A percentile compares a stretch with the other conserved stretches of the same genome.
Conservation (phyloP, 2,888 invertebrate genomes). For the Augochlorella aurata region DNA sequence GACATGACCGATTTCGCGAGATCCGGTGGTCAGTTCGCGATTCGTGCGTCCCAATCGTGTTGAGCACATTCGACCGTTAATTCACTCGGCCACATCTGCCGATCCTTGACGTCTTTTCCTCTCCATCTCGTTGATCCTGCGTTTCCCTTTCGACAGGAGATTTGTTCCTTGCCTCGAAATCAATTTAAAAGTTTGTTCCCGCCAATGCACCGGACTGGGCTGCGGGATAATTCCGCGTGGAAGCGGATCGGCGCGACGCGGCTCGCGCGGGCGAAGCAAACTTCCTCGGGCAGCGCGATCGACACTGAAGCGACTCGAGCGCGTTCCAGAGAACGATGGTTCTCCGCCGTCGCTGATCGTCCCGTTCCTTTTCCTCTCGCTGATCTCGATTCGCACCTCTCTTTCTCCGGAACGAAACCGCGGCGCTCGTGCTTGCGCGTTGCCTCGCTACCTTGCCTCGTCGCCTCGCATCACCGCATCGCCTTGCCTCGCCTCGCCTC, state of each 20-base stretch:
- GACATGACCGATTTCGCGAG: constrained; percentile 12
- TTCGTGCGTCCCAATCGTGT: not conserved
- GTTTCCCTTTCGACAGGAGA: no score
- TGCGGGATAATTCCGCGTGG: not conserved
- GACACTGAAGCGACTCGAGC: constrained; percentile 69
- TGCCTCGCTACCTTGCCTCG: not conserved
- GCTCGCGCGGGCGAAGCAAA: not conserved
- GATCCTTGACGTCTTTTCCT: not conserved
- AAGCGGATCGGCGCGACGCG: not conserved
- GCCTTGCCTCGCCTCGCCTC: no score
- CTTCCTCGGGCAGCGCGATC: constrained; percentile 71
- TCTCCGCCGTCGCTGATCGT: constrained; percentile 45
- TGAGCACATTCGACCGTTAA: not conserved
- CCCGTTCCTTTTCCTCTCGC: constrained; percentile 32
- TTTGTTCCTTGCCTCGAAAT: no score
- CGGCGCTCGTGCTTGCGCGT: constrained; percentile 33
- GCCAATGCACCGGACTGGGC: not conserved
- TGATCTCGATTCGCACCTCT: constrained; percentile 24
- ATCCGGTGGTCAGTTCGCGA: not conserved
- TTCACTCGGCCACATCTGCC: not conserved
- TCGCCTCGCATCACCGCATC: no score
- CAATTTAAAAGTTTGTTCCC: not conserved
- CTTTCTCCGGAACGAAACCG: constrained; percentile 16
- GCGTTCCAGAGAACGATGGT: constrained; percentile 50
- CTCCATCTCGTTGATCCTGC: not conserved